Conservation (phyloP, 2,797 vertebrate species). For the Poeciliopsis gracilis region DNA sequence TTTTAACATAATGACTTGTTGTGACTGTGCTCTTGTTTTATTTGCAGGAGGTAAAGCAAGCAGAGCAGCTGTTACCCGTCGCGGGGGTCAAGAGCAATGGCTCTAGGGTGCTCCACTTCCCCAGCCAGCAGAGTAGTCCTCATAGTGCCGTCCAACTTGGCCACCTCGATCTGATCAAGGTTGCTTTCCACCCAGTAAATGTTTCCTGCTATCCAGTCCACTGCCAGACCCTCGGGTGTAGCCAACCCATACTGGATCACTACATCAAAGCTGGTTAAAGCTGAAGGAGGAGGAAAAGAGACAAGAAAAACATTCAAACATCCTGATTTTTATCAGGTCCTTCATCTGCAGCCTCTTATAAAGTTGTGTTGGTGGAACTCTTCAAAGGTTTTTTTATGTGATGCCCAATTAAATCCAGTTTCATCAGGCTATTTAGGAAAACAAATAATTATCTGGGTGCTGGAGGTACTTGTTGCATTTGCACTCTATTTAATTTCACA, state of each 20-base stretch:
- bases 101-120: constrained; percentile 93
- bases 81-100: constrained; percentile 92
- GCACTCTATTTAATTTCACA: constrained; percentile 38
- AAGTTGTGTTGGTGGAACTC: background rate
- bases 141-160: constrained; percentile 92
- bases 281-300: constrained; percentile 26
- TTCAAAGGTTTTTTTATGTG: background rate
- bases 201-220: constrained; percentile 97
- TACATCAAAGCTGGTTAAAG: constrained; percentile 88
- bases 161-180: constrained; percentile 96
- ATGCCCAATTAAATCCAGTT: constrained; percentile 26
- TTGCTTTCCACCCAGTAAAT: constrained; percentile 99
- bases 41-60: background rate
- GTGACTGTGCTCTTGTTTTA: background rate
- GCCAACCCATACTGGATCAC: constrained; percentile 95
- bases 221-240: constrained; percentile 92
- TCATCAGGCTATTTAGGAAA: constrained; percentile 34
- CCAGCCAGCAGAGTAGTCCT: constrained; percentile 91
- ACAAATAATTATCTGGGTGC: constrained; percentile 30
- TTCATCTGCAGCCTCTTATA: background rate
- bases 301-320: background rate
- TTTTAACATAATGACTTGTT: background rate
- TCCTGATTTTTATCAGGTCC: background rate
- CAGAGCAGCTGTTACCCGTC: constrained; percentile 72
- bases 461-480: constrained; percentile 49